Conservation (phyloP, 2,888 invertebrate genomes). For the Celastrina argiolus region DNA sequence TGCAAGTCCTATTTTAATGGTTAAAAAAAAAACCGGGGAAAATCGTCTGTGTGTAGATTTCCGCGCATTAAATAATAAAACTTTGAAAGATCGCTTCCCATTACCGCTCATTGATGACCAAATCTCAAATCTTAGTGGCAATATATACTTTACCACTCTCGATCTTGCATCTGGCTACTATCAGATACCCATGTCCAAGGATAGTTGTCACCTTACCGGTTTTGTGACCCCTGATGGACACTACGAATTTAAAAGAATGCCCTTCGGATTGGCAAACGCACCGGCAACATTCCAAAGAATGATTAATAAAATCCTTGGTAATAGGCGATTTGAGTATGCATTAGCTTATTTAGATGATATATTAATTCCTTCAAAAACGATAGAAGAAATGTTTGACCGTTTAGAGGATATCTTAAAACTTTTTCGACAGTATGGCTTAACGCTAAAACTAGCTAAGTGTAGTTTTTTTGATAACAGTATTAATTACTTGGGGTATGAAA, state of each 20-base stretch:
- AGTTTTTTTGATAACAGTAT: background rate
- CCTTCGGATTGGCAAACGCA: too few species aligned
- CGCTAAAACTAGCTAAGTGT: background rate
- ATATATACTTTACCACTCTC: conserved; percentile 9
- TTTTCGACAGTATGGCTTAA: background rate
- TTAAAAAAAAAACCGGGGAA: background rate
- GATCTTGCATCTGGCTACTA: too few species aligned
- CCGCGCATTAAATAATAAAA: background rate
- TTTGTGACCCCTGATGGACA: too few species aligned
- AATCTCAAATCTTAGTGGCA: background rate
- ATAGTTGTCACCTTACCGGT: too few species aligned
- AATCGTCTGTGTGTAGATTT: background rate
- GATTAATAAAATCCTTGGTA: background rate
- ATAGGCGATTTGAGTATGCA: background rate
- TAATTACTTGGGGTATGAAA: background rate
- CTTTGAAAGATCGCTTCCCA: background rate
- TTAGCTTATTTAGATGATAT: background rate
- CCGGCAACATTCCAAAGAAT: too few species aligned
- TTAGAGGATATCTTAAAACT: background rate
- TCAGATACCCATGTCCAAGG: too few species aligned
- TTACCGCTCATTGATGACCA: background rate
- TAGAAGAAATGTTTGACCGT: background rate
- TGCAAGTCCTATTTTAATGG: conserved; percentile 28
- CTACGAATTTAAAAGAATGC: too few species aligned
- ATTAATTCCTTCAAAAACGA: background rate